Evolutionary conservation across 1,140 invertebrate species (phyloP).

Genomic region (Pissodes strobi): DNA sequence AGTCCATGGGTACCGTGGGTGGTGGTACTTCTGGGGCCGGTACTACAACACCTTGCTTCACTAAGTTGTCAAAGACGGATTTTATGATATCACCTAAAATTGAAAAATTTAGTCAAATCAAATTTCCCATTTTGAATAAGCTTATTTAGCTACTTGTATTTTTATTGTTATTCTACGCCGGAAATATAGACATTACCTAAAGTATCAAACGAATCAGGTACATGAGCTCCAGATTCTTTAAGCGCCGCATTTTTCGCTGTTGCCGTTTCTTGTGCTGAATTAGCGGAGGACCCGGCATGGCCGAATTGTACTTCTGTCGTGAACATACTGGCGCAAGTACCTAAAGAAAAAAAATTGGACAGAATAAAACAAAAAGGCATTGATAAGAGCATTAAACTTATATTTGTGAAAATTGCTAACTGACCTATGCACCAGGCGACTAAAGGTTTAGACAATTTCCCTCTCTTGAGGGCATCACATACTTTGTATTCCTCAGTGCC

Average conservation of each 20-base stretch:
- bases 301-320: conserved; percentile 99
- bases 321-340: conserved; percentile 75
- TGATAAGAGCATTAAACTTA: too few relatives aligned
- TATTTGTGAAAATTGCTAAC: conserved; percentile 57
- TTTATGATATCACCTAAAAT: conserved; percentile 66
- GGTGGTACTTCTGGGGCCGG: conserved; percentile 91
- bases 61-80: conserved; percentile 79
- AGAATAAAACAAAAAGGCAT: too few relatives aligned
- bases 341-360: conserved; percentile 27
- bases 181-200: too few relatives aligned
- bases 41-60: conserved; percentile 81
- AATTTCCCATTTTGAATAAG: background rate
- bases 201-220: conserved; percentile 92
- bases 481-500: conserved; percentile 99
- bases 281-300: conserved; percentile 97
- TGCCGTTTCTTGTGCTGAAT: conserved; percentile 94
- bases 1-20: conserved; percentile 99
- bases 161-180: too few relatives aligned
- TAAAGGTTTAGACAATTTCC: conserved; percentile 89
- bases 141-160: too few relatives aligned
- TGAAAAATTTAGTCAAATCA: conserved; percentile 10
- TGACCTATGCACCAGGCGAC: conserved; percentile 97
- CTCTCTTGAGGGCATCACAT: conserved; percentile 81
- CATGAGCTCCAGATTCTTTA: conserved; percentile 79
- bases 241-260: conserved; percentile 89